Evolutionary conservation across 1,140 invertebrate species (phyloP).

Genomic region (Platyscapa corneri): DNA sequence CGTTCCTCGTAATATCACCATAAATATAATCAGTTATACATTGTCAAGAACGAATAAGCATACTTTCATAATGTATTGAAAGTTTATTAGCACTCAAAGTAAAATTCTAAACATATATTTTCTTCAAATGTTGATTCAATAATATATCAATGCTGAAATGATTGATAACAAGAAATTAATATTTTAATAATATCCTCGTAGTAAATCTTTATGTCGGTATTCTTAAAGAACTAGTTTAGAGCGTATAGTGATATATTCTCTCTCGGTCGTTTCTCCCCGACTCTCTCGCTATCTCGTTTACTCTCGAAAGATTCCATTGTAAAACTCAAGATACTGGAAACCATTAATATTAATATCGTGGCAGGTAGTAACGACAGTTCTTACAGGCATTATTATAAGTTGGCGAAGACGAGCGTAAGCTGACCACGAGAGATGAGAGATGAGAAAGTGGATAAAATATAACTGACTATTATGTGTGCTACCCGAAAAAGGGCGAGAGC

Average conservation of each 20-base stretch:
- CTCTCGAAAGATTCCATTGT: neutral
- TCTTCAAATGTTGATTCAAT: no score
- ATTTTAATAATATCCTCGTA: neutral
- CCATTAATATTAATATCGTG: constrained; percentile 47
- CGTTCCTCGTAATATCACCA: no score
- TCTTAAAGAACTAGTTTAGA: neutral
- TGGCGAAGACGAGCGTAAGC: neutral
- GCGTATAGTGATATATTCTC: neutral
- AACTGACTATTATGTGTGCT: neutral
- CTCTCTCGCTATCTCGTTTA: neutral
- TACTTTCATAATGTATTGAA: neutral
- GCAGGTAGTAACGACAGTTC: constrained; percentile 27
- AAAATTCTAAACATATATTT: no score
- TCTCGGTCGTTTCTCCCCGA: neutral
- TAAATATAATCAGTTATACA: no score
- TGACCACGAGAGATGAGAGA: constrained; percentile 30
- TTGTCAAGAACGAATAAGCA: no score
- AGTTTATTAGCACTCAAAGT: neutral
- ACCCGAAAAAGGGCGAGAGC: neutral
- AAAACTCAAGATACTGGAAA: neutral
- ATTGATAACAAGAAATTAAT: neutral
- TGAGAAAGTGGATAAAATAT: constrained; percentile 13
- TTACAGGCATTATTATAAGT: constrained; percentile 35
- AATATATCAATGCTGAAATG: neutral
- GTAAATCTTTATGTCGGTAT: neutral